Percentiles rank a stretch among this genome's conserved stretches.
Conservation (phyloP, 1,140 invertebrate species). For the Tenebrio molitor region DNA sequence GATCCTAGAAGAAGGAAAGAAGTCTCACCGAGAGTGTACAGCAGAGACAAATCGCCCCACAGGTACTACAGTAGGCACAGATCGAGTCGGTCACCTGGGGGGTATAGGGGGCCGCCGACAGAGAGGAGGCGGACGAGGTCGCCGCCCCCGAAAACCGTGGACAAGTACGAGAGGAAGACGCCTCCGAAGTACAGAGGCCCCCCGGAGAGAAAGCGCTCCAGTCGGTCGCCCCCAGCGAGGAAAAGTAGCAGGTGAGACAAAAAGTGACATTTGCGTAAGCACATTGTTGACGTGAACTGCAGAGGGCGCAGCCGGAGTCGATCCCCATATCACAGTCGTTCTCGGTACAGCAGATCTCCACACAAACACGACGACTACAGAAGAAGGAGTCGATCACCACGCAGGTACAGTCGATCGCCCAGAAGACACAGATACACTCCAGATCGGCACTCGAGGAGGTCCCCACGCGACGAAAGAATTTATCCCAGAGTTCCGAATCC, state of each 20-base stretch:
- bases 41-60: not conserved
- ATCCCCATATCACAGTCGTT: not conserved
- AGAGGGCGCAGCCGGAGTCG: not conserved
- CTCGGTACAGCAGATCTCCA: not conserved
- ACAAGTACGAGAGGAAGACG: not conserved
- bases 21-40: not conserved
- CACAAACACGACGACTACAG: not conserved
- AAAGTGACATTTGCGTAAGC: not conserved
- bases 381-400: constrained; percentile 12
- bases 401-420: not conserved
- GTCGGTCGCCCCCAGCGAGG: not conserved
- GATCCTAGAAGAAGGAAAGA: not conserved
- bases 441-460: too few relatives aligned
- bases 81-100: not conserved
- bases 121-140: not conserved
- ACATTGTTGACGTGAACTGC: too few relatives aligned
- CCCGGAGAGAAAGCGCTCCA: too few relatives aligned
- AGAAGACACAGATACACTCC: not conserved
- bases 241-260: not conserved
- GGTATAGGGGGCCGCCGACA: not conserved
- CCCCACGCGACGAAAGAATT: not conserved
- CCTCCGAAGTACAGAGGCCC: too few relatives aligned
- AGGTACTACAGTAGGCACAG: not conserved
- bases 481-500: not conserved
- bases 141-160: not conserved